Base-by-base conservation (phyloP, 2,797 vertebrate genomes). In the Orientallactaga sibirica region DNA sequence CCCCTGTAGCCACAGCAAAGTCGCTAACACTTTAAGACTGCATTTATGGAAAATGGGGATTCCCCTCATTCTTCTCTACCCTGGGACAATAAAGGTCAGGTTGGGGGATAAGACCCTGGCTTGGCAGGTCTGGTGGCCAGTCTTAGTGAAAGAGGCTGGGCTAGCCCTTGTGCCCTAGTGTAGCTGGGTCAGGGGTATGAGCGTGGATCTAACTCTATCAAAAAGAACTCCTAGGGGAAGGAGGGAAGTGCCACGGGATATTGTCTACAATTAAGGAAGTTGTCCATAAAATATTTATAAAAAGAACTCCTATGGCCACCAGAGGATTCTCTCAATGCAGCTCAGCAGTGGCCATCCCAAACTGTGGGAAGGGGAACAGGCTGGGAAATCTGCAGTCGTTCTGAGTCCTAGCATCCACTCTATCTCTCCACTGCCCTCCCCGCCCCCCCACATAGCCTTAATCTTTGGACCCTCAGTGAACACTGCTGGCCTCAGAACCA, bases 381-480 rank as follows among this genome's bases (percentile, higher is more conserved):
- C 64, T 10, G 3, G 74, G 29, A 55, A 27, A 25, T 33, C 41
- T 14, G 33, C 10, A 14, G 29, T 18, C 29, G 67, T 41, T 55
- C 37, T 16, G 4, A n/a, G 12, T 77, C 66, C 55, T 33, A 78
- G 52, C 16, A 16, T 58, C 43, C 22, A 58, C 27, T 4, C 11
- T 77, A 74, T 84, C 68, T 16, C 43, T 29, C 48, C 73, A 33
- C 27, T 9, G 3, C 4, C 22, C 22, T 58, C 55, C 16, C 27
- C 58, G n/a, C 18, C 0, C 0, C 20, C 2, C 18, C n/a, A 12
- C 27, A 0, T 3, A 55, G 52, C 5, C 37, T 22, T 55, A 0
- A 4, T 48, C 77, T 74, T 24, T 4, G 52, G 74, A 37, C 15
- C 20, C 0, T 1, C 37, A 27, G 25, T 41, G n/a, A 20, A 4